Evolutionary conservation across 2,797 vertebrate species (phyloP), one percentile per base, ranked within the genome.

Genomic region (Acanthurus tractus): DNA sequence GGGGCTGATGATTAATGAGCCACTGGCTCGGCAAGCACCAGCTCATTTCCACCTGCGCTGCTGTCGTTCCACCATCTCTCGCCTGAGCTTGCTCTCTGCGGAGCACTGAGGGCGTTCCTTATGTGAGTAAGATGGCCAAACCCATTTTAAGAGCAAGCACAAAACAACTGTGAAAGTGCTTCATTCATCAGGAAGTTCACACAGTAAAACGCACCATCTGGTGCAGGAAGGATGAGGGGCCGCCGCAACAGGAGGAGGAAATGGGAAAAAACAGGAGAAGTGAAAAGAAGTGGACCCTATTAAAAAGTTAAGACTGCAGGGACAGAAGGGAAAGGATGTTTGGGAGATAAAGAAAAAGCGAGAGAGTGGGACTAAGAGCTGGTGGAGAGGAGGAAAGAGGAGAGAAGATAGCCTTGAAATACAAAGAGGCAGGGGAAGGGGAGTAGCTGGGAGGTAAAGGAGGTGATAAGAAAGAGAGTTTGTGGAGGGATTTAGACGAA

Each of bases 1-100:
- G 25, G 82, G 80, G 65, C 84, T 74, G 79, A 84, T 95, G 94
- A 95, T 93, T 93, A 94, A 95, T 95, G 90, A 84, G 38, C 78
- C 76, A 73, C 76, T 71, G 78, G 83, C 72, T 89, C 83, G 67
- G 57, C 89, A 90, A 86, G 91, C 82, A 83, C 78, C 75, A 86
- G 85, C 86, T 86, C 78, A 71, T 85, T 88, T 94, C 86, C 90
- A 89, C 84, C 80, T 86, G 79, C 55, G 40, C 79, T 64, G 73
- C 81, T 81, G 81, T 65, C 72, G 59, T 74, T 85, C 82, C 7
- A 10, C 67, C 48, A 69, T 68, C 81, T 81, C 81, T 70, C 84
- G 53, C 66, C 46, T 42, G 65, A 58, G 70, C 56, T 73, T 56
- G 36, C 71, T 79, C 81, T 88, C 74, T 64, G 13, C 11, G 53